A percentile compares a stretch with the other conserved stretches of the same genome.
Conservation (phyloP, 2,888 invertebrate species). For the Macropis europaea region DNA sequence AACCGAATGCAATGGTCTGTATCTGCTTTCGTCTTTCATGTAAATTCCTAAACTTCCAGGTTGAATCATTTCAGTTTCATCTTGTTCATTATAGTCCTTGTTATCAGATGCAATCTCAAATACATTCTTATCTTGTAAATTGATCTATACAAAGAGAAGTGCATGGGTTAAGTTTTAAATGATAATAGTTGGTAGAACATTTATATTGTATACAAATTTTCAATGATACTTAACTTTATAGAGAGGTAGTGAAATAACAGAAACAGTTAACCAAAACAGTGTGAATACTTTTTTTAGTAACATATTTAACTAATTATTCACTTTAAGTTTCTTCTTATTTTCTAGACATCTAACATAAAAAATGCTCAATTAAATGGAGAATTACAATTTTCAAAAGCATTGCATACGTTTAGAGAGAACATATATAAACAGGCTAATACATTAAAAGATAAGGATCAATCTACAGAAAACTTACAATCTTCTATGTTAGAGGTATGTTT, state of each 20-base stretch:
- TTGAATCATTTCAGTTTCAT: slow-evolving; percentile 79
- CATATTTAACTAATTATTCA: slow-evolving; percentile 9
- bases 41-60: slow-evolving; percentile 55
- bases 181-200: not conserved
- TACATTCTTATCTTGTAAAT: slow-evolving; percentile 61
- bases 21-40: slow-evolving; percentile 69
- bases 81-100: slow-evolving; percentile 75
- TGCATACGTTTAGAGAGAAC: slow-evolving; percentile 81
- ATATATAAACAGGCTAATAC: slow-evolving; percentile 61
- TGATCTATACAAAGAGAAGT: slow-evolving; percentile 48
- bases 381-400: slow-evolving; percentile 86
- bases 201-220: too few relatives aligned
- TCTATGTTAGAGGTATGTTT: slow-evolving; percentile 65
- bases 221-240: slow-evolving; percentile 56
- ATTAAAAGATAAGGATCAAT: slow-evolving; percentile 75
- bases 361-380: slow-evolving; percentile 85
- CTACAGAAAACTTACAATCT: slow-evolving; percentile 62
- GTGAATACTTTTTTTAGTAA: not conserved
- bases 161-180: not conserved
- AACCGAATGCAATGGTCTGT: slow-evolving; percentile 74
- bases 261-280: slow-evolving; percentile 26
- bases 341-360: slow-evolving; percentile 86
- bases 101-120: slow-evolving; percentile 73
- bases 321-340: slow-evolving; percentile 31
- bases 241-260: slow-evolving; percentile 19